Evolutionary conservation across 2,888 invertebrate genomes (phyloP).

Genomic region (Hypomecis punctinalis): DNA sequence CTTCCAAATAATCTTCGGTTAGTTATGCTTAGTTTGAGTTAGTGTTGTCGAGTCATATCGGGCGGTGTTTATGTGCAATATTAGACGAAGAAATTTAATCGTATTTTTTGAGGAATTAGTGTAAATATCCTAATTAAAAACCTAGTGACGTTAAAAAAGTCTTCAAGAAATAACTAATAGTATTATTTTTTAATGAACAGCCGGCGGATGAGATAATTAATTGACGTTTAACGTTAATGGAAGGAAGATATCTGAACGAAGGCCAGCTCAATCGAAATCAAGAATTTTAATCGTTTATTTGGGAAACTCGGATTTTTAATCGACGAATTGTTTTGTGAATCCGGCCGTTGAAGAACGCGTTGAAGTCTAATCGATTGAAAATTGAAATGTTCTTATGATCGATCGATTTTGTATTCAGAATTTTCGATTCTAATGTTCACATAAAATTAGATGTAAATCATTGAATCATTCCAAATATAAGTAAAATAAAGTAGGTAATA

Average conservation of each 20-base stretch:
- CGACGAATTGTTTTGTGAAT: slow-evolving; percentile 14
- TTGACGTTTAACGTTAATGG: slow-evolving; percentile 45
- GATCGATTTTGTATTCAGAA: neutral
- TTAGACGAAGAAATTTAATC: slow-evolving; percentile 45
- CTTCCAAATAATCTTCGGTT: slow-evolving; percentile 44
- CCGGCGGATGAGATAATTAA: slow-evolving; percentile 50
- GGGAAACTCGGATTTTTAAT: slow-evolving; percentile 48
- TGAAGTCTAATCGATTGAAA: slow-evolving; percentile 28
- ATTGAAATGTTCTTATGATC: slow-evolving; percentile 7
- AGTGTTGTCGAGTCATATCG: slow-evolving; percentile 14
- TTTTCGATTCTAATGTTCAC: neutral
- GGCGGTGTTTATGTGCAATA: slow-evolving; percentile 48
- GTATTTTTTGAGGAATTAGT: slow-evolving; percentile 25
- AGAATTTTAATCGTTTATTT: slow-evolving; percentile 52
- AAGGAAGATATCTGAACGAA: slow-evolving; percentile 50
- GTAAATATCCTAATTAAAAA: slow-evolving; percentile 10
- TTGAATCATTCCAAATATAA: no score
- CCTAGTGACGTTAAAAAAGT: slow-evolving; percentile 8
- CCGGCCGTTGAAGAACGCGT: slow-evolving; percentile 17
- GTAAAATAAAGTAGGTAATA: no score
- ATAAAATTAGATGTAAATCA: no score
- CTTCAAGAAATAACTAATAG: slow-evolving; percentile 5
- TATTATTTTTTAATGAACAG: slow-evolving; percentile 12
- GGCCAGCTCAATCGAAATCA: slow-evolving; percentile 42
- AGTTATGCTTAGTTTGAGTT: slow-evolving; percentile 17